phyloP scores from a whole-genome alignment of 2,797 vertebrate genomes.

The Danio jaintianensis region DNA sequence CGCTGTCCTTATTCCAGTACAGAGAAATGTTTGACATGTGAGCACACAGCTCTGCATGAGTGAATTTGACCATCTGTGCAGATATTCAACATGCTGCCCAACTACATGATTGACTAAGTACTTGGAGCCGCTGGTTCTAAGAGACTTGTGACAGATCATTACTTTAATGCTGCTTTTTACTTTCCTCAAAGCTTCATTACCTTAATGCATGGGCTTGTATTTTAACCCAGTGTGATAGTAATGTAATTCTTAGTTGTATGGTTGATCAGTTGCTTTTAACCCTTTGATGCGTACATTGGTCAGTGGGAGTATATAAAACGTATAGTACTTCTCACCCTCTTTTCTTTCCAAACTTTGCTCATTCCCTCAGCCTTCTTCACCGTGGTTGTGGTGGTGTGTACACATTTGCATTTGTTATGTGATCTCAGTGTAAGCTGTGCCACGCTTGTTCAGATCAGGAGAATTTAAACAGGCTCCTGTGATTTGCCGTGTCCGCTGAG shows the following conservation, averaged over 20 bases:
- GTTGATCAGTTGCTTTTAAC: slow-evolving; percentile 10
- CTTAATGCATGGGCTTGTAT: slow-evolving; percentile 35
- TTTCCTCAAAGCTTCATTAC: slow-evolving; percentile 41
- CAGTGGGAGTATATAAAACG: not conserved
- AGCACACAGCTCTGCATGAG: slow-evolving; percentile 43
- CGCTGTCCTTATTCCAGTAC: slow-evolving; percentile 38
- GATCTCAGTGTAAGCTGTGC: slow-evolving; percentile 30
- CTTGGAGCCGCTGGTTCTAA: slow-evolving; percentile 23
- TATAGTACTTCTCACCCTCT: not conserved
- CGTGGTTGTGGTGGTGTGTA: slow-evolving; percentile 18
- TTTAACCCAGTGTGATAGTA: not conserved
- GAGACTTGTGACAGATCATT: slow-evolving; percentile 34
- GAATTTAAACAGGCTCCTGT: slow-evolving; percentile 40
- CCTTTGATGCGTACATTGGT: not conserved
- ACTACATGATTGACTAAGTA: slow-evolving; percentile 29
- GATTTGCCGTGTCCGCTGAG: not conserved
- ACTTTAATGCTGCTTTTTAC: slow-evolving; percentile 52
- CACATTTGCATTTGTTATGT: slow-evolving; percentile 22
- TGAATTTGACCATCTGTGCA: slow-evolving; percentile 56
- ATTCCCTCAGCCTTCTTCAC: not conserved
- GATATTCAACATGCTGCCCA: slow-evolving; percentile 47
- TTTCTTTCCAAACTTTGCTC: slow-evolving; percentile 3
- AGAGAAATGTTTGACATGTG: slow-evolving; percentile 35
- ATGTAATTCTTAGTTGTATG: not conserved
- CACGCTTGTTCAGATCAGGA: slow-evolving; percentile 34